Base-by-base conservation (phyloP, 2,888 invertebrate species). In the Platycheirus albimanus region DNA sequence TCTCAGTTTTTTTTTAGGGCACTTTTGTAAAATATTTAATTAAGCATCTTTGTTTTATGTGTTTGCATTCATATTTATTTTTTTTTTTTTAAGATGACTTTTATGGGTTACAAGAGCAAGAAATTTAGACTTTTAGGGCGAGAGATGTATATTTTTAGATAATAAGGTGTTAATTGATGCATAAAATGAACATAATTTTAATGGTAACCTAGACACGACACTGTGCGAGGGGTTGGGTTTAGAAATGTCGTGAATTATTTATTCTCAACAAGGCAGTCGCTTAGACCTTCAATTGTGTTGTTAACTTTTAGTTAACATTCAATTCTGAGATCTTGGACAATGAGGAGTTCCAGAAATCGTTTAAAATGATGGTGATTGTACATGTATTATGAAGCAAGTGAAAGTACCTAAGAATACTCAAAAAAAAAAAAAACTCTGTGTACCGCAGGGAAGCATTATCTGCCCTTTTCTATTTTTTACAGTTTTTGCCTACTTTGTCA, bases 61-160 rank as follows among this genome's bases (percentile, higher is more conserved):
- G 7, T 30, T 63, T 33, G 43, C 7, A 47, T 70, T 69, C 20
- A 43, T 58, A 24, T 58, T 5, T 17, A 19, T 47, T 45, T 47
- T 47, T 51, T n/a, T 20, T 15, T 41, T 56, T 45, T 43, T 11
- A 13, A 38, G 47, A 38, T 74, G 78, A 72, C 72, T 61, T 78
- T 83, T 74, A 83, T 83, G 45, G 83, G 83, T 72, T 83, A 70
- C 49, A 56, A 74, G 79, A 74, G 56, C 69, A 83, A 81, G 64
- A 63, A 30, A 74, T 69, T 74, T 20, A 28, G 78, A 63, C 56
- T 78, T 83, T 72, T 78, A 38, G 78, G 64, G 10, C 83, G 56
- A 28, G 30, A 19, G 10, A 41, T 11, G 13, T 72, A 47, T 76
- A 56, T 83, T 69, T 74, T 58, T 58, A 58, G 61, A 45, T 61